Evolutionary conservation across 1,140 invertebrate genomes (phyloP).

Genomic region (Batillaria attramentaria): DNA sequence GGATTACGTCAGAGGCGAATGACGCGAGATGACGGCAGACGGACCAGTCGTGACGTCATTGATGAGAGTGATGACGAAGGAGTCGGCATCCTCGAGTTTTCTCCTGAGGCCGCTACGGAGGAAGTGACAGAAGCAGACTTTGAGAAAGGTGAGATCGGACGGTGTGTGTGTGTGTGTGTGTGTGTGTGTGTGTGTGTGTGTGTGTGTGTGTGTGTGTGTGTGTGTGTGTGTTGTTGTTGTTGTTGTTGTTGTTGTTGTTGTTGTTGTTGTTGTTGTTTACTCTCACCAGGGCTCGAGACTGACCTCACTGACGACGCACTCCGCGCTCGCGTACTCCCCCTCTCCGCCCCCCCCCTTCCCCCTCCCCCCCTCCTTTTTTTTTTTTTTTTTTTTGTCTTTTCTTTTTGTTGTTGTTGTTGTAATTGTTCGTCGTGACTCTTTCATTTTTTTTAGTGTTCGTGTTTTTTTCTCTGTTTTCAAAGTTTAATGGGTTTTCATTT

Average conservation of each 20-base stretch:
- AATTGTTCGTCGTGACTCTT: neutral
- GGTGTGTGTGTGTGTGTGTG: neutral
- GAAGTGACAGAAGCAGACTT: constrained; percentile 51
- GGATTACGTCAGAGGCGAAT: constrained; percentile 33
- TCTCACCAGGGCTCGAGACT: constrained; percentile 1
- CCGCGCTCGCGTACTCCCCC: constrained; percentile 5
- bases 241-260: neutral
- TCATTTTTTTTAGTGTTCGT: neutral
- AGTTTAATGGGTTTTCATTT: no score
- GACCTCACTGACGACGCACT: neutral
- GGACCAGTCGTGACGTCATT: constrained; percentile 25
- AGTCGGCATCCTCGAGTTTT: constrained; percentile 60
- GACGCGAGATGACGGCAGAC: constrained; percentile 7
- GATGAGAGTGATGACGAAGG: constrained; percentile 57
- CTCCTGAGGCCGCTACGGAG: constrained; percentile 54
- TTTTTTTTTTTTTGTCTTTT: neutral
- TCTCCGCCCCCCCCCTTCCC: neutral
- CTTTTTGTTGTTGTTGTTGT: neutral
- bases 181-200: neutral
- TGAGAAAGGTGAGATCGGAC: constrained; percentile 1
- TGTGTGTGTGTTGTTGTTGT: neutral
- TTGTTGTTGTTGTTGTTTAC: neutral
- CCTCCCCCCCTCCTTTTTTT: neutral
- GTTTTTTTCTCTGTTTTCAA: neutral
- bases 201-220: neutral